Evolutionary conservation across 2,797 vertebrate species (phyloP), one percentile per base, ranked within the genome.

Genomic region (Phalloptychus januarius): DNA sequence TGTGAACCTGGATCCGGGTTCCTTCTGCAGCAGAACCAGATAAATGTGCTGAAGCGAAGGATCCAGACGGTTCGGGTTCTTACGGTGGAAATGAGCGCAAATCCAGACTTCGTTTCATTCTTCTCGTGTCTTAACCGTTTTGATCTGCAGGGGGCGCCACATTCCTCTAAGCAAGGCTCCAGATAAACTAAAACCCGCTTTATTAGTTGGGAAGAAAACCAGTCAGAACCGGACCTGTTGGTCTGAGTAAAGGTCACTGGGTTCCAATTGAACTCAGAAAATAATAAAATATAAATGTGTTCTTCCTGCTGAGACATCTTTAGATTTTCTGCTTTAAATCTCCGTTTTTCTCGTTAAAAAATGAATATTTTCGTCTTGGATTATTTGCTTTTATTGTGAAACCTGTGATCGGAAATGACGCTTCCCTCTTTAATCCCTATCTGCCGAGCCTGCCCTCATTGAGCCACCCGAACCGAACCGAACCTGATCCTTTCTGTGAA

Each of bases 351-450:
- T 15, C 15, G 16, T 7, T 15, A 44, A 28, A 40, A 42, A 13
- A 0, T 7, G 2, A 8, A n/a, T 13, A 45, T 16, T 5, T 18
- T 15, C 11, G 13, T 12, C 20, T 2, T 56, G 11, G 23, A 28
- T 56, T 4, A 7, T 31, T 7, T 7, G 0, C 3, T 54, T 84
- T 88, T 90, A 87, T 85, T 85, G 83, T 90, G 84, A 88, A 90
- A 84, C 0, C 8, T 2, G 0, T 2, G 5, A 38, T 3, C 87
- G 81, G 90, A 90, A 77, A 36, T 79, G 3, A 16, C 11, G 71
- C n/a, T 0, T 38, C 33, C 28, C 8, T 77, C 42, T 74, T 65
- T 74, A 77, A n/a, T 38, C 50, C 45, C 4, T 18, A 28, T 38
- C 72, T 0, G 1, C 16, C 10, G 38, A 38, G 18, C 75, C 31